Evolutionary conservation across 1,140 invertebrate species (phyloP), one percentile per base, ranked within the genome.

Genomic region (Penaeus vannamei): DNA sequence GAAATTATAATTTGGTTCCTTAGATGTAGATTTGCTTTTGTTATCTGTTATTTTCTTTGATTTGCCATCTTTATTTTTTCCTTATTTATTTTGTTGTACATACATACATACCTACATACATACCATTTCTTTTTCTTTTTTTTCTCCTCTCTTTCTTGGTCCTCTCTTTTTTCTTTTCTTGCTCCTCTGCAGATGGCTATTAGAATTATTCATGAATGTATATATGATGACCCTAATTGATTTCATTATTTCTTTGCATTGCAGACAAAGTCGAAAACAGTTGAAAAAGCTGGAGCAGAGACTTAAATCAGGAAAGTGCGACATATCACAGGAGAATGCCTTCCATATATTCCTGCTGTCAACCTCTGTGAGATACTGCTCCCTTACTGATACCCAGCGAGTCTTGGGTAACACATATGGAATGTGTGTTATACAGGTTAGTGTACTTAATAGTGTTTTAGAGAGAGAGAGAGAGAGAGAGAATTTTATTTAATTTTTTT

Each of bases 341-440:
- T 99, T 99, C 95, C 98, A 99, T 93, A 93, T 98, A 22, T 99
- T 99, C 93, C 94, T 99, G 84, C 96, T 98, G 0, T 97, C 98
- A 2, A 99, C 98, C 2, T 97, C 98, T 90, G 99, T 99, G 92
- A 95, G 98, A 87, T 99, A 98, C 91, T 97, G 98, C 93, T 99
- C 99, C 93, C 99, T 99, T 93, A 92, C 86, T 3, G 91, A 99
- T 93, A 99, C 98, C 19, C 98, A 99, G 93, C 98, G 98, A 92
- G 98, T 99, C 93, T 94, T 99, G 2, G 99, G 99, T 84, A 98
- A 98, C 91, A 99, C 99, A 1, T 99, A 97, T 94, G 98, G 98
- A 85, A 98, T 99, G 95, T 98, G 98, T 94, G 95, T 99, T 87
- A 94, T 99, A 87, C 98, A 99, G 94, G 96, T 96, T 94, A 91